Base-by-base conservation (phyloP, 53 echinoderm and acorn worm genomes). In the Pentamera pediparva region DNA sequence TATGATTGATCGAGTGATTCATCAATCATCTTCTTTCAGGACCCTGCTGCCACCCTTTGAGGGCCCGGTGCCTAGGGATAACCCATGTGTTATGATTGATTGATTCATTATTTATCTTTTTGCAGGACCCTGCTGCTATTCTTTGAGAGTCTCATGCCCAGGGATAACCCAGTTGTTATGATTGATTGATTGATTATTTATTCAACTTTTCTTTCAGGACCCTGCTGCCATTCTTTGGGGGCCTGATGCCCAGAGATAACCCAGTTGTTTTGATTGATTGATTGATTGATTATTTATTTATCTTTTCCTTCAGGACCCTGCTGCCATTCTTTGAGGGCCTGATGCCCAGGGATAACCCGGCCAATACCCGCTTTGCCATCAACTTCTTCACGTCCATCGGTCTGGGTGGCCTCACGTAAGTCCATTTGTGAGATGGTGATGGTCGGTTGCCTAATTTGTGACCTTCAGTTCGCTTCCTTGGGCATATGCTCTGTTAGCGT, bases 341-440 rank as follows among this genome's bases (percentile, higher is more conserved):
- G 34, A 61, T 98, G 62, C 98, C 98, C 5, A 77, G 91, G 31
- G 89, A 92, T 47, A 98, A 98, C 56, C 98, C 98, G 5, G 98
- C 98, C 34, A 88, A 98, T 74, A 98, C 98, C 6, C 81, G 98
- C 54, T 98, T 98, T 64, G 73, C 98, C 65, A 98, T 98, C 82
- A 98, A 98, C 59, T 98, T 98, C 91, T 98, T 98, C 76, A 98
- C 98, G 31, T 92, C 98, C 36, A 98, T 98, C 39, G 98, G 98
- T 35, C 98, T 98, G 31, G 98, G 98, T 22, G 98, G 98, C 7
- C 91, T 98, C 26, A 98, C 98, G 98, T 98, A 92, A 98, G 98
- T 86, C n/a, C n/a, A n/a, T n/a, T n/a, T n/a, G n/a, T n/a, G n/a
- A n/a, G n/a, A n/a, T n/a, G n/a, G n/a, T n/a, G n/a, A n/a, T n/a